Evolutionary conservation across 2,888 invertebrate species (phyloP).

Genomic region (Drosophila yooni): DNA sequence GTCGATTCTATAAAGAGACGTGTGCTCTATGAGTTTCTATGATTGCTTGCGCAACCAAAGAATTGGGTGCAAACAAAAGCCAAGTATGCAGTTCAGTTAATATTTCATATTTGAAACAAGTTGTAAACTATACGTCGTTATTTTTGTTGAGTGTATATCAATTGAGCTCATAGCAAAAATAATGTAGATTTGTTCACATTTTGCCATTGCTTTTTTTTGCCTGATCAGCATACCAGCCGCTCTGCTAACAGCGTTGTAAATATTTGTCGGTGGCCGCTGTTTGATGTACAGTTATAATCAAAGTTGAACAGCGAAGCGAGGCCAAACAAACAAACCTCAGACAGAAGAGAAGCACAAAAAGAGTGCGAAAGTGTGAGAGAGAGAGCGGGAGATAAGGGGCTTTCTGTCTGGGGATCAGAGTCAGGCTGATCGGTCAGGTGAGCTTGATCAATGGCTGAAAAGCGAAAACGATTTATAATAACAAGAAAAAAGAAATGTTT

Average conservation of each 20-base stretch:
- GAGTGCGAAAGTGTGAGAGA: background rate
- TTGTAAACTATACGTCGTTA: background rate
- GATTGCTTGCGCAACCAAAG: constrained; percentile 30
- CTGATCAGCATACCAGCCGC: constrained; percentile 28
- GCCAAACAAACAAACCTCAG: constrained; percentile 42
- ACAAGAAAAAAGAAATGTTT: constrained; percentile 30
- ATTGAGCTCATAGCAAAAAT: background rate
- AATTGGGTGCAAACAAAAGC: background rate
- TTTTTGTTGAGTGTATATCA: background rate
- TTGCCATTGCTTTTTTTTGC: constrained; percentile 1
- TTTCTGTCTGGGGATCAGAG: constrained; percentile 36
- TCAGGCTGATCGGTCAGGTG: constrained; percentile 40
- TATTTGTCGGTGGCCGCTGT: constrained; percentile 37
- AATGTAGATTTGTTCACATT: background rate
- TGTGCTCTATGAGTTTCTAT: constrained; percentile 21
- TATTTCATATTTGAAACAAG: background rate
- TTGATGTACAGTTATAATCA: constrained; percentile 61
- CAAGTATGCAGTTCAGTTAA: constrained; percentile 2
- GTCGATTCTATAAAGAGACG: constrained; percentile 13
- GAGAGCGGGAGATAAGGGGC: background rate
- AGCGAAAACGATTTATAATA: constrained; percentile 33
- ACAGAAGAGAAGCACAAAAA: background rate
- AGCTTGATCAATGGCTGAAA: constrained; percentile 37
- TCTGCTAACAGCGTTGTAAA: constrained; percentile 19
- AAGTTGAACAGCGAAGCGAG: constrained; percentile 28